Evolutionary conservation across 2,797 vertebrate species (phyloP).

Genomic region (Chrysocyon brachyurus): DNA sequence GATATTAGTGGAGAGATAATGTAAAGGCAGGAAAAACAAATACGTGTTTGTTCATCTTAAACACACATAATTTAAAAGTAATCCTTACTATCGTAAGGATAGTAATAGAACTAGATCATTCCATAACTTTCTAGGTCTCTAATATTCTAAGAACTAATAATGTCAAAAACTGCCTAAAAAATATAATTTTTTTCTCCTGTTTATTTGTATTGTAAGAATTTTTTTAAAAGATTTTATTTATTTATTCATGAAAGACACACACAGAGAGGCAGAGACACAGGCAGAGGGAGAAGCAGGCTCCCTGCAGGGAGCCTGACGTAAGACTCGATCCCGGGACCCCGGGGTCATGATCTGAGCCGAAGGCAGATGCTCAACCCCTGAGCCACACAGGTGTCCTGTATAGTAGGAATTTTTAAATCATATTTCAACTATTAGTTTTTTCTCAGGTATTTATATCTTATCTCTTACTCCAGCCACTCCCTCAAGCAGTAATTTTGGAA

Average conservation of each 20-base stretch:
- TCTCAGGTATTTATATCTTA: not conserved
- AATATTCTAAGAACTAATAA: not conserved
- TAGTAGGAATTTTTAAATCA: not conserved
- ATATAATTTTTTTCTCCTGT: not conserved
- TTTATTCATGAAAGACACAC: too few species aligned
- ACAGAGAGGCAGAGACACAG: too few species aligned
- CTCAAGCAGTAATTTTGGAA: not conserved
- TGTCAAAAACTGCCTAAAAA: conserved; percentile 20
- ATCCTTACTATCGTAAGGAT: not conserved
- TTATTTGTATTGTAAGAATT: not conserved
- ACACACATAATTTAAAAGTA: not conserved
- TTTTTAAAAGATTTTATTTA: not conserved
- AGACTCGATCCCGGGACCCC: too few species aligned
- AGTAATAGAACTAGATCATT: not conserved
- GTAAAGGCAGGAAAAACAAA: not conserved
- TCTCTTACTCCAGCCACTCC: not conserved
- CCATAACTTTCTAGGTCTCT: not conserved
- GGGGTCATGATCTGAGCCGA: too few species aligned
- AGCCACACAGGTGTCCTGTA: not conserved
- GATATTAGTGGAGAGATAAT: not conserved
- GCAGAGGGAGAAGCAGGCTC: too few species aligned
- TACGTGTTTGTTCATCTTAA: not conserved
- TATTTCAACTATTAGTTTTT: not conserved
- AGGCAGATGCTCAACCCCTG: too few species aligned
- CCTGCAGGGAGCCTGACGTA: too few species aligned